Percentiles rank a stretch among this genome's conserved stretches.
Evolutionary conservation across 1,140 invertebrate species (phyloP).

Genomic region (Choristoneura fumiferana): DNA sequence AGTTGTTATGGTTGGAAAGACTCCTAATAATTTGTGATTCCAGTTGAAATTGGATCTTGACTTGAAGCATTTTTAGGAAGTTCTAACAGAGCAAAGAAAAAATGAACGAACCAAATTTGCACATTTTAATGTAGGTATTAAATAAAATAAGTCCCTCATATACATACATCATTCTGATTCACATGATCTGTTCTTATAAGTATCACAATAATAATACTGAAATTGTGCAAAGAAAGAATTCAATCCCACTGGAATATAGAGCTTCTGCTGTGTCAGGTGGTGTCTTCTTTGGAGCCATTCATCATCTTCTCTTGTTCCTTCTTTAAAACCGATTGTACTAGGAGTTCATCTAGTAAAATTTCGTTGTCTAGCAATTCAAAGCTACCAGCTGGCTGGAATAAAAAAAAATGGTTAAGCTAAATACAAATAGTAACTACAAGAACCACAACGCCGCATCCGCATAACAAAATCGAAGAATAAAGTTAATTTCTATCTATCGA

Average conservation of each 20-base stretch:
- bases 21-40: too few species aligned
- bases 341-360: constrained; percentile 60
- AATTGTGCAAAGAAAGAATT: constrained; percentile 36
- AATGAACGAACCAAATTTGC: too few species aligned
- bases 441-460: too few species aligned
- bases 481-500: too few species aligned
- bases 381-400: constrained; percentile 61
- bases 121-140: neutral
- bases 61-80: too few species aligned
- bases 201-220: constrained; percentile 74
- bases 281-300: constrained; percentile 45
- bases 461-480: too few species aligned
- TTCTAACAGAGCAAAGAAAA: neutral
- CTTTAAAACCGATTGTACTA: constrained; percentile 50
- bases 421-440: constrained; percentile 6
- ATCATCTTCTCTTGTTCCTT: constrained; percentile 42
- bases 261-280: constrained; percentile 54
- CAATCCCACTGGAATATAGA: constrained; percentile 57
- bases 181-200: constrained; percentile 23
- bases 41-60: too few species aligned
- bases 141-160: neutral
- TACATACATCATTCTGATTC: constrained; percentile 8
- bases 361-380: constrained; percentile 61
- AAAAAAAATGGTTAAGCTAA: constrained; percentile 35
- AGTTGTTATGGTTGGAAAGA: too few species aligned